Evolutionary conservation across 2,113 vertebrate genomes (phyloP).

Genomic region (Actenoides lindsayi): DNA sequence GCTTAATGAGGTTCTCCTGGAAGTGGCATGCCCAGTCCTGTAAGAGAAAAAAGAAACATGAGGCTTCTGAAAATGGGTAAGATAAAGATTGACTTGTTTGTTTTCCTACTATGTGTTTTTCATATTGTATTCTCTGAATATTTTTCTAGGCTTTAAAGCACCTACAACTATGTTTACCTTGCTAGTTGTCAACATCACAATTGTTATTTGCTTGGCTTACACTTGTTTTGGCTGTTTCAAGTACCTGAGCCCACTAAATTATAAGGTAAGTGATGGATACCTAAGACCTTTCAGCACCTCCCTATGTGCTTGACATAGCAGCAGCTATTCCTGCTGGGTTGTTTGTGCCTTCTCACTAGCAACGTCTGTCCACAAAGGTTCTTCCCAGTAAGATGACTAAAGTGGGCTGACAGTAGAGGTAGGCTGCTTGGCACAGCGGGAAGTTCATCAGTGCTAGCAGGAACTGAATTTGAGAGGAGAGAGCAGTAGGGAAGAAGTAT

Average conservation of each 20-base stretch:
- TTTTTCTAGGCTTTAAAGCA: constrained; percentile 83
- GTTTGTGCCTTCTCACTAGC: background rate
- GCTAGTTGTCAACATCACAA: constrained; percentile 82
- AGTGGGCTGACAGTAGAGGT: background rate
- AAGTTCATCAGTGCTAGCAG: background rate
- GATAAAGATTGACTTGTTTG: background rate
- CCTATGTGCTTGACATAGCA: background rate
- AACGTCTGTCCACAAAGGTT: background rate
- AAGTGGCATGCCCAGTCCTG: background rate
- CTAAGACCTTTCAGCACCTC: background rate
- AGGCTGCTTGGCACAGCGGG: background rate
- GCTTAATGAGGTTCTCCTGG: background rate
- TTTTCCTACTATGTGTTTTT: background rate
- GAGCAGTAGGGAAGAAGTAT: background rate
- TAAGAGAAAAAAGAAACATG: background rate
- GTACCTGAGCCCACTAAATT: constrained; percentile 90
- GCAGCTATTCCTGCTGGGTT: background rate
- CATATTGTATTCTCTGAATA: background rate
- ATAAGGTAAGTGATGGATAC: constrained; percentile 77
- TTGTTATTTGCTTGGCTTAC: constrained; percentile 81
- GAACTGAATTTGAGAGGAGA: background rate
- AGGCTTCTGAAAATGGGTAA: background rate
- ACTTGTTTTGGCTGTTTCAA: constrained; percentile 91
- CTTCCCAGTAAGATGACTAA: background rate
- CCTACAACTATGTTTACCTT: constrained; percentile 89